These are phyloP conservation scores for Aspidapion aeneum DNA, from an alignment of 2,888 invertebrate species.

Conservation along the genomic window DNA sequence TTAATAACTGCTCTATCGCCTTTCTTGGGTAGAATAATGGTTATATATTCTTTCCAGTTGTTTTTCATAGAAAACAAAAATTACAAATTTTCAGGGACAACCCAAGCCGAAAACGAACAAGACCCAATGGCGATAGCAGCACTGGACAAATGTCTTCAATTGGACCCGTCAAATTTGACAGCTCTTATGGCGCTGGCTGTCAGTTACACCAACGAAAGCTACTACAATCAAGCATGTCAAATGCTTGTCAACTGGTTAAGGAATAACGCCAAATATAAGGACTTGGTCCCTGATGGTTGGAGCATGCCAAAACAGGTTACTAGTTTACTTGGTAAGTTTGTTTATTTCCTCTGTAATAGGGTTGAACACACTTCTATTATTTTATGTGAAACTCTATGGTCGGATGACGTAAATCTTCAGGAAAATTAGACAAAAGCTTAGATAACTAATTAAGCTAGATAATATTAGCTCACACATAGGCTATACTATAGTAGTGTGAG, in stretches of 20 bases:
- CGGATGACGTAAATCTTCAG: no score
- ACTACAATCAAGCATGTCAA: conserved; percentile 84
- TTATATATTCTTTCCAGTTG: no score
- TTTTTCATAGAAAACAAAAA: no score
- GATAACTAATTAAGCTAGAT: no score
- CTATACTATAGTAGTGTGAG: no score
- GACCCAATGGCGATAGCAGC: conserved; percentile 93
- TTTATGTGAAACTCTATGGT: no score
- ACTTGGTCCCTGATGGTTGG: conserved; percentile 60
- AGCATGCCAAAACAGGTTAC: conserved; percentile 49
- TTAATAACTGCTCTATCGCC: no score
- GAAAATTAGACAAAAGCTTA: no score
- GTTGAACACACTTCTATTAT: no score
- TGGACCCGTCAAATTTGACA: conserved; percentile 75
- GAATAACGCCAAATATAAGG: conserved; percentile 77
- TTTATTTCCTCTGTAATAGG: no score
- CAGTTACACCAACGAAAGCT: conserved; percentile 94
- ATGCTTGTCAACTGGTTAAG: conserved; percentile 76
- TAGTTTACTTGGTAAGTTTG: conserved; percentile 50
- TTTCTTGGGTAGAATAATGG: no score
- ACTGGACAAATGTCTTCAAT: conserved; percentile 74
- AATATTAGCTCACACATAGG: no score
- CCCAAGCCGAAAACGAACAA: conserved; percentile 96
- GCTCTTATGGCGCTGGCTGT: conserved; percentile 91
- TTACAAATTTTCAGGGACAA: conserved; percentile 62